Percentiles rank a stretch among this genome's conserved stretches.
Conservation (phyloP, 2,797 vertebrate species). For the Microctenopoma stevenorrisi region DNA sequence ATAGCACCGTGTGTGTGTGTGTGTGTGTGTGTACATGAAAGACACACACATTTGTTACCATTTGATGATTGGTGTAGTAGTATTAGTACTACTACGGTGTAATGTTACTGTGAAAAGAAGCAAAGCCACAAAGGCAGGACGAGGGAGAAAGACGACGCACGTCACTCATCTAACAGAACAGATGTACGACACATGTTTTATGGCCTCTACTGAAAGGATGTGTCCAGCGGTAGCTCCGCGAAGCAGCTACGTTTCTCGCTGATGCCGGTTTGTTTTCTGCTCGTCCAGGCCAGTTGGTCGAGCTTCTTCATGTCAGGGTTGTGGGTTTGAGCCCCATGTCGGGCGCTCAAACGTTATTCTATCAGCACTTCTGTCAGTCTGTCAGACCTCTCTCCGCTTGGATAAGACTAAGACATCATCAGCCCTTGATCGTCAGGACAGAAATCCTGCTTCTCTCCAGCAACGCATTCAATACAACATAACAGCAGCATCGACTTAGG, state of each 20-base stretch:
- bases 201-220: neutral
- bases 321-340: too few species aligned
- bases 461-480: too few species aligned
- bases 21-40: neutral
- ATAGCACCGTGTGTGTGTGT: slow-evolving; percentile 16
- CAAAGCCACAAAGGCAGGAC: neutral
- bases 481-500: too few species aligned
- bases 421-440: too few species aligned
- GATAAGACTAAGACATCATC: too few species aligned
- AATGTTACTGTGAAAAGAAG: neutral
- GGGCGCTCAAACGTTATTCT: too few species aligned
- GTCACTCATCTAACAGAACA: neutral
- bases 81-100: neutral
- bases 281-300: too few species aligned
- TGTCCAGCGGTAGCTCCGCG: neutral
- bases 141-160: neutral
- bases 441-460: too few species aligned
- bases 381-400: too few species aligned
- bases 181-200: neutral
- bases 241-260: neutral
- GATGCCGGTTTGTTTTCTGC: neutral
- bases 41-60: neutral
- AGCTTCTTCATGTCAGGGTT: too few species aligned
- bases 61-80: neutral
- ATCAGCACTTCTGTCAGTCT: too few species aligned